Percentiles rank a stretch among this genome's conserved stretches.
Evolutionary conservation across 2,888 invertebrate genomes (phyloP).

Genomic region (Stomorhina lunata): DNA sequence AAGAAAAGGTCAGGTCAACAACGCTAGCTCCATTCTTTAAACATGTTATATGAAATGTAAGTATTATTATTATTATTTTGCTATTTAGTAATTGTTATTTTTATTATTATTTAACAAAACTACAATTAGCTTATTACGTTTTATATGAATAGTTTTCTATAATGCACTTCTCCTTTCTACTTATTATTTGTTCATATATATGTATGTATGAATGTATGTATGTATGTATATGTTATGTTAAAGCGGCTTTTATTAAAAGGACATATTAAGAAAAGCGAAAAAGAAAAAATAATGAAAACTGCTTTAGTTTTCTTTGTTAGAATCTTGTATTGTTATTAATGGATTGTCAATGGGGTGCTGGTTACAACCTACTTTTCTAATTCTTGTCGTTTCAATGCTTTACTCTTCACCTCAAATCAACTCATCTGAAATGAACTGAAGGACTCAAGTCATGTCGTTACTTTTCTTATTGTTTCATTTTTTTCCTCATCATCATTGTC

Average conservation of each 20-base stretch:
- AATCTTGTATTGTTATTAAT: slow-evolving; percentile 62
- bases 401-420: background rate
- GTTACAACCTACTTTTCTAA: slow-evolving; percentile 50
- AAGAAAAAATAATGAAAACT: slow-evolving; percentile 21
- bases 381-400: background rate
- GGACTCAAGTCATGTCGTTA: slow-evolving; percentile 4
- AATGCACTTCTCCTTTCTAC: background rate
- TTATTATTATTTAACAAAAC: slow-evolving; percentile 52
- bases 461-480: slow-evolving; percentile 30
- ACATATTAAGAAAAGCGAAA: slow-evolving; percentile 23
- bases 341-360: slow-evolving; percentile 65
- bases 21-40: too few relatives aligned
- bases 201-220: too few relatives aligned
- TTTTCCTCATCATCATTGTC: slow-evolving; percentile 57
- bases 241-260: slow-evolving; percentile 43
- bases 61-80: slow-evolving; percentile 64
- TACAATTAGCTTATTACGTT: slow-evolving; percentile 58
- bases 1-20: slow-evolving; percentile 44
- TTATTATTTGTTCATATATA: slow-evolving; percentile 35
- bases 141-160: slow-evolving; percentile 27
- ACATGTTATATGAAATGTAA: slow-evolving; percentile 4
- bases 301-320: slow-evolving; percentile 58
- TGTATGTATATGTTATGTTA: background rate
- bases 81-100: slow-evolving; percentile 61
- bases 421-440: too few relatives aligned